phyloP scores from a whole-genome alignment of 2,888 invertebrate species.

The Empis stercorea region DNA sequence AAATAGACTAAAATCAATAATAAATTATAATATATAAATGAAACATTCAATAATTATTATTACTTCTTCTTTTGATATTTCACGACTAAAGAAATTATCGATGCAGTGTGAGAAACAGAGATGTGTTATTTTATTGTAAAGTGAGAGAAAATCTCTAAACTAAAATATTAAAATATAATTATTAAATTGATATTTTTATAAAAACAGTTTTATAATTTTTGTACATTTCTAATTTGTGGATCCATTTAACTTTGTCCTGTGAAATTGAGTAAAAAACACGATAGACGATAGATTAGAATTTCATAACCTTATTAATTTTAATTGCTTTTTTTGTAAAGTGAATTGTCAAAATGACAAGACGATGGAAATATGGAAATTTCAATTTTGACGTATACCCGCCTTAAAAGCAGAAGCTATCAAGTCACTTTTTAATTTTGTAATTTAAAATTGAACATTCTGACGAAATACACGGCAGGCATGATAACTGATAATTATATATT shows the following conservation, averaged over 20 bases:
- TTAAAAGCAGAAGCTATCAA: no score
- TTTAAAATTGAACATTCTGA: no score
- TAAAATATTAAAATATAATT: constrained; percentile 13
- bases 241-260: background rate
- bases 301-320: no score
- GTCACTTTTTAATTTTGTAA: no score
- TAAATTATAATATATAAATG: background rate
- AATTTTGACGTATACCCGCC: no score
- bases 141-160: constrained; percentile 34
- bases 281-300: no score
- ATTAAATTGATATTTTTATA: background rate
- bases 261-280: no score
- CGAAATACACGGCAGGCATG: no score
- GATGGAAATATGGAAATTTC: no score
- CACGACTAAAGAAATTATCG: constrained; percentile 26
- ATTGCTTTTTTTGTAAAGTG: no score
- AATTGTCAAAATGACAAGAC: no score
- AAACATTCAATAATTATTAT: background rate
- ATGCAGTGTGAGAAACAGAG: constrained; percentile 32
- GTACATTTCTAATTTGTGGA: background rate
- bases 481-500: no score
- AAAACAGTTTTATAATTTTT: background rate
- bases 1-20: constrained; percentile 22
- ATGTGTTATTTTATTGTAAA: constrained; percentile 36
- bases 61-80: constrained; percentile 11